Conservation (phyloP, 2,113 vertebrate species). For the Megalops atlanticus region DNA sequence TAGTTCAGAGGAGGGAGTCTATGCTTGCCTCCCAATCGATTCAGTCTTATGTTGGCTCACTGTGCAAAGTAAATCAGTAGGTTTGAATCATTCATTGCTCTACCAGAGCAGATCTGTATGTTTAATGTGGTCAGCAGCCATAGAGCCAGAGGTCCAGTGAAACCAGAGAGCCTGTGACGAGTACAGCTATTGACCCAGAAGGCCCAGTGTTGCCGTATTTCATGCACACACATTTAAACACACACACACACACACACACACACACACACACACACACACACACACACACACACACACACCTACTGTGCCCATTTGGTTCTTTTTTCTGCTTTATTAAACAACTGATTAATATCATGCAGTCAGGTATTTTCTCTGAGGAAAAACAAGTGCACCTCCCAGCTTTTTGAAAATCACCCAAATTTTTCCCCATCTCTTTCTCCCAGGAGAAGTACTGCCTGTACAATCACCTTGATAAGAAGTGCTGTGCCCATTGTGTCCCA, state of each 20-base stretch:
- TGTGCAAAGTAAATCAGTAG: not conserved
- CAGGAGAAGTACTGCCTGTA: not conserved
- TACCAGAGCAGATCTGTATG: not conserved
- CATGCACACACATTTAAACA: constrained; percentile 23
- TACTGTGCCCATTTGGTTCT: not conserved
- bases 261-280: not conserved
- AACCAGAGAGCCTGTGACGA: not conserved
- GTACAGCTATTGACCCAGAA: not conserved
- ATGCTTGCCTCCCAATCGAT: not conserved
- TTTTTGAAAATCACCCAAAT: constrained; percentile 7
- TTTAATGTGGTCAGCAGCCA: not conserved
- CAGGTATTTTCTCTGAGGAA: not conserved
- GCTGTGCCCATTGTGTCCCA: constrained; percentile 29
- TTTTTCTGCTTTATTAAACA: not conserved
- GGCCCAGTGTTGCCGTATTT: constrained; percentile 11
- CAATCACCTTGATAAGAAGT: constrained; percentile 31
- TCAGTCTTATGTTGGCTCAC: not conserved
- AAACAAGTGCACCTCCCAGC: not conserved
- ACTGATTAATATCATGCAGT: not conserved
- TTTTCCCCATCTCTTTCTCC: not conserved
- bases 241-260: not conserved
- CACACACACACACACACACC: not conserved
- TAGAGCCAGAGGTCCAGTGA: not conserved
- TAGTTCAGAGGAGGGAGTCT: not conserved
- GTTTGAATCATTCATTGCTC: not conserved